A percentile compares a stretch with the other conserved stretches of the same genome.
Conservation (phyloP, 2,113 vertebrate genomes). For the Proterorhinus semilunaris region DNA sequence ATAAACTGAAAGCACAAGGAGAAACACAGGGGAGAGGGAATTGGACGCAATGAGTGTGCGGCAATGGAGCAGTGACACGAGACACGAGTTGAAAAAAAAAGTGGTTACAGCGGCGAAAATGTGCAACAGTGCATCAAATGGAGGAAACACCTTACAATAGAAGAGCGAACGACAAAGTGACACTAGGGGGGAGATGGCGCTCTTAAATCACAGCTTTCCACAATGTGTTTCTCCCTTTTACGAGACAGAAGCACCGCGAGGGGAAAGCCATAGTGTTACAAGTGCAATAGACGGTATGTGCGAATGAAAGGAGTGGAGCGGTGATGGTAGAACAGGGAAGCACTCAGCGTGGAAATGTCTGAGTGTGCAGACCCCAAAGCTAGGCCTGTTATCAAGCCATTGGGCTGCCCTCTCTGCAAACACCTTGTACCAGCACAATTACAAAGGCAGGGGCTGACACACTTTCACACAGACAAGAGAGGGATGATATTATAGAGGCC, state of each 20-base stretch:
- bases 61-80: conserved; percentile 40
- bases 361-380: conserved; percentile 35
- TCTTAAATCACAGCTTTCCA: conserved; percentile 37
- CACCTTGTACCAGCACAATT: conserved; percentile 51
- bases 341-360: conserved; percentile 41
- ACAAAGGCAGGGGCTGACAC: conserved; percentile 52
- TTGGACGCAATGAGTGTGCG: conserved; percentile 40
- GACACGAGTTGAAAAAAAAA: conserved; percentile 32
- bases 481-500: conserved; percentile 32
- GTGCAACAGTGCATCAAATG: conserved; percentile 49
- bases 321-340: conserved; percentile 23
- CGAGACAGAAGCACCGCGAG: conserved; percentile 21
- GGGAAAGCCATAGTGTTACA: neutral
- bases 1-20: conserved; percentile 41
- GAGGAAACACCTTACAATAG: conserved; percentile 17
- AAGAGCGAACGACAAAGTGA: conserved; percentile 12
- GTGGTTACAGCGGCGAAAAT: conserved; percentile 41
- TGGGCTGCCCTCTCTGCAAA: conserved; percentile 46
- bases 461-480: conserved; percentile 24
- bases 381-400: conserved; percentile 57
- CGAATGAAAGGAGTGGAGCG: conserved; percentile 20
- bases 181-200: conserved; percentile 36
- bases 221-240: conserved; percentile 51
- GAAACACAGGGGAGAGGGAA: conserved; percentile 20
- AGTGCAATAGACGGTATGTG: conserved; percentile 26